phyloP scores from a whole-genome alignment of 2,797 vertebrate genomes.

The Carapus acus region DNA sequence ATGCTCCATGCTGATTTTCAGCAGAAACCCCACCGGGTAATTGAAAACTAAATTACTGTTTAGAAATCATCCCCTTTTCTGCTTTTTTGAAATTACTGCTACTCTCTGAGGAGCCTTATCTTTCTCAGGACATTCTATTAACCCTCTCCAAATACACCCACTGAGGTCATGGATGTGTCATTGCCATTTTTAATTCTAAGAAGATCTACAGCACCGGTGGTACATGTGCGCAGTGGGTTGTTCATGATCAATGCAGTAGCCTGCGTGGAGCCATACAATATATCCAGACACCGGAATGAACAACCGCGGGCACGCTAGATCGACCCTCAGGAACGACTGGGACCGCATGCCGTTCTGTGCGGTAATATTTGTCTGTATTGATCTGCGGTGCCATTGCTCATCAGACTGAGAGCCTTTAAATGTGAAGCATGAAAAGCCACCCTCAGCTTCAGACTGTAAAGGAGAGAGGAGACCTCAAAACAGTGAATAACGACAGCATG shows the following conservation, averaged over 20 bases:
- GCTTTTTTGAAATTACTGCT: neutral
- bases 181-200: neutral
- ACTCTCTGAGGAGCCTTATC: neutral
- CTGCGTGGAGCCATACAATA: neutral
- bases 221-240: neutral
- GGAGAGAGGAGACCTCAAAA: no score
- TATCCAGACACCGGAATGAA: no score
- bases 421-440: neutral
- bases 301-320: neutral
- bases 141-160: slow-evolving; percentile 16
- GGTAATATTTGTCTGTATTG: neutral
- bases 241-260: neutral
- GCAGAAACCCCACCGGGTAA: slow-evolving; percentile 14
- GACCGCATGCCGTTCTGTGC: neutral
- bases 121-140: slow-evolving; percentile 12
- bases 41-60: neutral
- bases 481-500: no score
- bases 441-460: neutral
- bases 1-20: slow-evolving; percentile 16
- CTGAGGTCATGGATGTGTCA: slow-evolving; percentile 17
- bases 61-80: neutral
- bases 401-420: no score
- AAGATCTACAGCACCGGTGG: neutral
- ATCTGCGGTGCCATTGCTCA: neutral
- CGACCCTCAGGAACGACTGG: neutral